A percentile compares a stretch with the other conserved stretches of the same genome.
These are phyloP conservation scores for Tiliacea citrago DNA, from an alignment of 2,888 invertebrate genomes.

Conservation along the genomic window DNA sequence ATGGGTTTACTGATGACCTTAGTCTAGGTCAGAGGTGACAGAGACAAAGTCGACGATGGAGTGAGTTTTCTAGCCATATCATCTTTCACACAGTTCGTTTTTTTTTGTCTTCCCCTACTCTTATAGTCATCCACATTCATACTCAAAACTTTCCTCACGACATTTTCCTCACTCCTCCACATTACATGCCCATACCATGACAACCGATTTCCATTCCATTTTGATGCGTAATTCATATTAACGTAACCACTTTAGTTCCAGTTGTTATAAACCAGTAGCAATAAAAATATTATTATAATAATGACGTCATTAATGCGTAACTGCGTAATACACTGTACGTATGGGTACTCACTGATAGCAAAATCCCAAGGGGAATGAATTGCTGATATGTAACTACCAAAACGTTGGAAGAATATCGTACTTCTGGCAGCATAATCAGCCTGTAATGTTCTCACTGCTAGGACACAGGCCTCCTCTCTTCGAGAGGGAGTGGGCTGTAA, in stretches of 20 bases:
- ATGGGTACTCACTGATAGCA: neutral
- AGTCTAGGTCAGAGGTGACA: too few relatives aligned
- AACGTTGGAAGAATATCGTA: neutral
- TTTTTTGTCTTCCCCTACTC: neutral
- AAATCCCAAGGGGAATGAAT: neutral
- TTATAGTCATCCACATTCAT: neutral
- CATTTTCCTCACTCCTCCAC: neutral
- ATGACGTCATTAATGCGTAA: slow-evolving; percentile 4
- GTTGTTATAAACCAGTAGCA: slow-evolving; percentile 16
- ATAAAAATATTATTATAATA: slow-evolving; percentile 14
- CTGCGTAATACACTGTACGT: neutral
- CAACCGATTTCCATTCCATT: neutral
- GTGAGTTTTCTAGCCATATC: too few relatives aligned
- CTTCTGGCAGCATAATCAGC: too few relatives aligned
- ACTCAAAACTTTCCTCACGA: neutral
- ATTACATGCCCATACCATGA: neutral
- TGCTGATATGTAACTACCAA: neutral
- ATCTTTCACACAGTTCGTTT: too few relatives aligned
- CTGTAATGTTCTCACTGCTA: too few relatives aligned
- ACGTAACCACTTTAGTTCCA: neutral
- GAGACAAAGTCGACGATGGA: too few relatives aligned
- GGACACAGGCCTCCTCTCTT: too few relatives aligned
- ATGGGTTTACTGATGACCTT: too few relatives aligned
- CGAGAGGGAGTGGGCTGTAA: too few relatives aligned
- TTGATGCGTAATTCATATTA: neutral